Evolutionary conservation across 2,113 vertebrate species (phyloP).

Genomic region (Dunckerocampus dactyliophorus): DNA sequence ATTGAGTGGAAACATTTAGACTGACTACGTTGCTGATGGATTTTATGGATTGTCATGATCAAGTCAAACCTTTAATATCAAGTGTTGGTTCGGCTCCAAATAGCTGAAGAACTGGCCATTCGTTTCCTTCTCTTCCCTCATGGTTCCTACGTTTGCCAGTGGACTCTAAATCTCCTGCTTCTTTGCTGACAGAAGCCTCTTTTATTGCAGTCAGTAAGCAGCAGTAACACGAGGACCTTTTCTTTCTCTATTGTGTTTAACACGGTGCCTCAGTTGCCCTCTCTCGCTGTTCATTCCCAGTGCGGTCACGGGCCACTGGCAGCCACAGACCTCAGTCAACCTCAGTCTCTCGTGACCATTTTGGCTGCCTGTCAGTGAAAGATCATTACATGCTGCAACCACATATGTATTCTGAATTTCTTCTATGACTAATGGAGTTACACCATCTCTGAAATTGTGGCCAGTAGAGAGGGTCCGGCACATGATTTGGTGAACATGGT

Average conservation of each 20-base stretch:
- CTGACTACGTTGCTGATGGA: background rate
- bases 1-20: background rate
- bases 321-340: constrained; percentile 55
- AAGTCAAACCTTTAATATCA: background rate
- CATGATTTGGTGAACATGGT: background rate
- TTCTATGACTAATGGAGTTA: constrained; percentile 14
- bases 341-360: constrained; percentile 52
- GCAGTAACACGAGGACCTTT: constrained; percentile 62
- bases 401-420: constrained; percentile 8
- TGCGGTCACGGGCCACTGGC: constrained; percentile 58
- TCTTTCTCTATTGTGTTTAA: constrained; percentile 55
- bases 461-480: background rate
- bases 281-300: constrained; percentile 48
- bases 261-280: constrained; percentile 50
- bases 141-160: constrained; percentile 19
- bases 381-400: constrained; percentile 29
- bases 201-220: constrained; percentile 53
- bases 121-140: constrained; percentile 9
- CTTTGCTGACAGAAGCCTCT: constrained; percentile 58
- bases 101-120: background rate
- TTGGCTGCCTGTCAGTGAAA: constrained; percentile 46
- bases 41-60: constrained; percentile 3
- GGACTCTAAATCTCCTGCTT: constrained; percentile 15
- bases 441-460: background rate
- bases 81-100: background rate